phyloP scores from a whole-genome alignment of 2,888 invertebrate species.

The Protodeltote pygarga region DNA sequence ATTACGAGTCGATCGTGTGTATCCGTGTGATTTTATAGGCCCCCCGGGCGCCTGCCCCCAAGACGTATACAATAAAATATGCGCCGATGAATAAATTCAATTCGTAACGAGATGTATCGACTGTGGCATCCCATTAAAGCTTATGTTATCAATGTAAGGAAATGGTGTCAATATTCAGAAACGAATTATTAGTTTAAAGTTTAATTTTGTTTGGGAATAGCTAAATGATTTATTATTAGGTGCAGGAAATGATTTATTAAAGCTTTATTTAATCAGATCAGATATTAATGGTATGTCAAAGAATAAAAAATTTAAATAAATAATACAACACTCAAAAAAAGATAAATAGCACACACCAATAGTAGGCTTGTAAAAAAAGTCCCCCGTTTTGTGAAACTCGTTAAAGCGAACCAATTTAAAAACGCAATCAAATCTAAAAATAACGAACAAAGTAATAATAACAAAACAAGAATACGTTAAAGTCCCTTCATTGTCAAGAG shows the following conservation, averaged over 20 bases:
- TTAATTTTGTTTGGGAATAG: conserved; percentile 14
- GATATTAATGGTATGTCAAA: not conserved
- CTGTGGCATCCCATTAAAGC: conserved; percentile 69
- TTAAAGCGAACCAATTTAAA: conserved; percentile 26
- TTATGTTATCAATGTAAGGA: conserved; percentile 58
- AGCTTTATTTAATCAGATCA: not conserved
- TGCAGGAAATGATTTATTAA: conserved; percentile 10
- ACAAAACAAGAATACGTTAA: conserved; percentile 35
- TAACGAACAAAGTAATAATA: conserved; percentile 36
- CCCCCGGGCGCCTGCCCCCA: conserved; percentile 74
- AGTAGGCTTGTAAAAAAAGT: not conserved
- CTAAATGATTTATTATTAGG: conserved; percentile 25
- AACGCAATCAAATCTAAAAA: conserved; percentile 33
- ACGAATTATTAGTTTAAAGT: conserved; percentile 31
- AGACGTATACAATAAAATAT: conserved; percentile 79
- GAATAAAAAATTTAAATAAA: not conserved
- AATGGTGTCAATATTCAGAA: conserved; percentile 59
- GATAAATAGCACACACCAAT: not conserved
- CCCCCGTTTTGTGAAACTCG: conserved; percentile 20
- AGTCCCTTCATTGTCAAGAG: conserved; percentile 54
- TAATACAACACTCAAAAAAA: conserved; percentile 2
- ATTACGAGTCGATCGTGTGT: conserved; percentile 79
- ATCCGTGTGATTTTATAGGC: conserved; percentile 85
- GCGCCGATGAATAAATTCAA: conserved; percentile 82
- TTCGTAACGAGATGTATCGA: conserved; percentile 82